These are phyloP conservation scores for Sinocyclocheilus maitianheensis DNA, from an alignment of 2,113 vertebrate genomes.

Conservation along the genomic window DNA sequence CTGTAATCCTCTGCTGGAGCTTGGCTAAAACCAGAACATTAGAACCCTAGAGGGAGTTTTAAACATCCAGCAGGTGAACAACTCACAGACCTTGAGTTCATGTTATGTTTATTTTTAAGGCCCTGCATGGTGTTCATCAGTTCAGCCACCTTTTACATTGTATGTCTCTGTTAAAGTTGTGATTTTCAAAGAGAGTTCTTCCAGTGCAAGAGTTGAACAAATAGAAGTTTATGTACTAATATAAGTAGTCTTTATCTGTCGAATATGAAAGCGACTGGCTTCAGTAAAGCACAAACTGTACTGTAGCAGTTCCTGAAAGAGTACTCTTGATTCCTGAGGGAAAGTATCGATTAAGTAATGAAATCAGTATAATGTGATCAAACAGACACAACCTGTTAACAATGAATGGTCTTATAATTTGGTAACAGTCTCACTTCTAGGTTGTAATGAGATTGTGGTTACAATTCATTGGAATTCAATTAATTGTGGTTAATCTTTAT, in stretches of 20 bases:
- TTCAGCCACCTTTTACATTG: neutral
- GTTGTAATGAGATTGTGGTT: neutral
- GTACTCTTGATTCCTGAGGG: neutral
- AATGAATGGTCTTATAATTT: neutral
- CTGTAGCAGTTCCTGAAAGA: neutral
- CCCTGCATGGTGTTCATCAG: neutral
- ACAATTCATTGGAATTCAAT: neutral
- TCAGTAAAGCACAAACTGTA: neutral
- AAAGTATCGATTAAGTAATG: conserved; percentile 1
- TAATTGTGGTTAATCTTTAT: neutral
- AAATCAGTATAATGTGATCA: conserved; percentile 32
- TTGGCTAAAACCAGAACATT: neutral
- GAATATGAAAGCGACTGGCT: neutral
- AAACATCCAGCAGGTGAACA: neutral
- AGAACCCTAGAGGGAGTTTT: neutral
- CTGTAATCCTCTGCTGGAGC: too few relatives aligned
- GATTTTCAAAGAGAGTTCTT: neutral
- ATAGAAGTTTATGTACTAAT: neutral
- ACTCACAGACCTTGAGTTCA: neutral
- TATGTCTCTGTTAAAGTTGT: neutral
- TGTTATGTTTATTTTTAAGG: neutral
- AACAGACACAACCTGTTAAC: conserved; percentile 23
- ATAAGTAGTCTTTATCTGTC: neutral
- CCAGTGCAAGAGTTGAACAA: neutral
- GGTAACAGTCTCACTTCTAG: neutral